Conservation (phyloP, 2,113 vertebrate genomes). For the Ploceus nigricollis region DNA sequence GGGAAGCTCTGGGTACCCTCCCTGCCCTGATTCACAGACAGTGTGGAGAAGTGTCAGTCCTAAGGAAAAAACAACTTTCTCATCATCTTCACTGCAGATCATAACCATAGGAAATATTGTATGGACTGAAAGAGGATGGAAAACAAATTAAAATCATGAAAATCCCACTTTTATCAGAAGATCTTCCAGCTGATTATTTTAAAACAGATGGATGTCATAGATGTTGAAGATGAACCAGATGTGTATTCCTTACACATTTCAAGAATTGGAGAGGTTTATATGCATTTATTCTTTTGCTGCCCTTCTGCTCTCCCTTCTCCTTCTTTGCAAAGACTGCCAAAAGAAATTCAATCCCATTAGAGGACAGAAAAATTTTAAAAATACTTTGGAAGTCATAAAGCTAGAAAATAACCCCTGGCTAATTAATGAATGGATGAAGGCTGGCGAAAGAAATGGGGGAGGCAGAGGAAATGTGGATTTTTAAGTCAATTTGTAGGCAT, state of each 20-base stretch:
- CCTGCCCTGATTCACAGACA: neutral
- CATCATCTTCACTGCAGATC: fast-evolving
- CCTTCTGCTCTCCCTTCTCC: neutral
- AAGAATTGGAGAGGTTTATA: neutral
- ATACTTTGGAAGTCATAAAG: neutral
- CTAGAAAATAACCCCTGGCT: neutral
- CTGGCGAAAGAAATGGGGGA: neutral
- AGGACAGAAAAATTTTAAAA: neutral
- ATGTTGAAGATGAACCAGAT: neutral
- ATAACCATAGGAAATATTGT: neutral
- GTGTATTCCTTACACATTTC: neutral
- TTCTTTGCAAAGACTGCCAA: neutral
- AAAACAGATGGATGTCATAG: neutral
- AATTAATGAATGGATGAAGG: neutral
- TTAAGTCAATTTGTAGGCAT: neutral
- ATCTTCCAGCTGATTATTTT: neutral
- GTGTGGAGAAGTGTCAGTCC: neutral
- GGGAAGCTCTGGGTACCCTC: neutral
- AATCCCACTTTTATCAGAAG: neutral
- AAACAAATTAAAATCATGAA: neutral
- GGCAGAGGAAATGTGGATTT: neutral
- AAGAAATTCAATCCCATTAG: neutral
- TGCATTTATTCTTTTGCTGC: neutral
- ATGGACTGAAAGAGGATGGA: neutral
- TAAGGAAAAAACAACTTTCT: neutral